Evolutionary conservation across 1,140 invertebrate species (phyloP), one percentile per base, ranked within the genome.

Genomic region (Lasioglossum albipes): DNA sequence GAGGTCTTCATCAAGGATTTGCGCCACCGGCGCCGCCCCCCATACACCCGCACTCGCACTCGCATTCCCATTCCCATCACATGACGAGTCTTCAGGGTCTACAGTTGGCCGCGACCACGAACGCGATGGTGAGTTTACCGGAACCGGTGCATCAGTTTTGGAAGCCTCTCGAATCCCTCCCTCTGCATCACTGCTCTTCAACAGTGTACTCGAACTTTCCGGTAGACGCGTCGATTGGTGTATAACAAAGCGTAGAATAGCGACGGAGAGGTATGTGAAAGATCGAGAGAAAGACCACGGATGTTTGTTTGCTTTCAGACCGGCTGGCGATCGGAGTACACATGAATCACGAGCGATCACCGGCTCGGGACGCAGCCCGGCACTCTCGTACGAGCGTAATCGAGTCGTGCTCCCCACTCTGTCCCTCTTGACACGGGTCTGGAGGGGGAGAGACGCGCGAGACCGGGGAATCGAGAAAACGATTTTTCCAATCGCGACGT

Each of bases 281-380:
- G 10, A 1, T 49, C 45, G 9, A 49, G 45, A 49, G 45, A 49
- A 49, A 49, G 13, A 49, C 45, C 45, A 49, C 10, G 45, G 45
- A 49, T 13, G 45, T 83, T 84, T 79, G 85, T 82, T 77, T 88
- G 90, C 82, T 92, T 93, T 69, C 92, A 94, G 94, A 92, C 90
- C 84, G 93, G 93, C 84, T 94, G 94, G 94, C 92, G 93, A 91
- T 93, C 93, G 61, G 94, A 94, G 85, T 94, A 94, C 87, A 94
- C 94, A 92, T 94, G 94, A 94, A 93, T 89, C 79, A 87, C 87
- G 89, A 87, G 82, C 87, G 89, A 85, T 70, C 84, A 89, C 67
- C 86, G 86, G 79, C 75, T 86, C 88, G 89, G 90, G 89, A 93
- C 89, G 89, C 89, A 92, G 86, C 91, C 89, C 90, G 90, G 89